These are phyloP conservation scores for Enteromius viviparus DNA, from an alignment of 2,797 vertebrate genomes.

Conservation along the genomic window DNA sequence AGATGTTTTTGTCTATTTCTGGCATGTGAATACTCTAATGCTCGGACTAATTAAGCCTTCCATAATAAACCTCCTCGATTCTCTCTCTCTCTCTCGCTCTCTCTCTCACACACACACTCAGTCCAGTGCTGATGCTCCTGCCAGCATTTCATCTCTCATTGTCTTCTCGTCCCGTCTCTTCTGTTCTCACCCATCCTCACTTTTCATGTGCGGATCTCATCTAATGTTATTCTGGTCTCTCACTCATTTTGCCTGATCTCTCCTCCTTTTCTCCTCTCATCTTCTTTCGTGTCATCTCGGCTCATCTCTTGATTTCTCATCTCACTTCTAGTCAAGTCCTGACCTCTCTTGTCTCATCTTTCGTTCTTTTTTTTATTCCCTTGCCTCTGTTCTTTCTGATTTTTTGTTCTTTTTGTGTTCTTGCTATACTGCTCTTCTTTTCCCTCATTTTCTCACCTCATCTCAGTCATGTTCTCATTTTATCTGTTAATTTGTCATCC, in stretches of 20 bases:
- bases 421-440: background rate
- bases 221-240: background rate
- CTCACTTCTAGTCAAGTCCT: background rate
- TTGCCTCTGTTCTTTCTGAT: background rate
- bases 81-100: background rate
- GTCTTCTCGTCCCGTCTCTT: background rate
- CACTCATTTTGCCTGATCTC: background rate
- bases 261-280: background rate
- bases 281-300: background rate
- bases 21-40: conserved; percentile 46
- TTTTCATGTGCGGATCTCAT: background rate
- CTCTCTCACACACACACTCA: background rate
- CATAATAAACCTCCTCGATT: conserved; percentile 43
- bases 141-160: conserved; percentile 16
- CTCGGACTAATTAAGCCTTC: conserved; percentile 52
- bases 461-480: background rate
- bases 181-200: background rate
- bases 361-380: background rate
- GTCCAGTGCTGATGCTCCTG: background rate
- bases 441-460: background rate
- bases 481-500: background rate
- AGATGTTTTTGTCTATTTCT: conserved; percentile 51
- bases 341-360: background rate
- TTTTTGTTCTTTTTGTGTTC: background rate
- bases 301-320: background rate